These are phyloP conservation scores for Conus canariensis DNA, from an alignment of 2,888 invertebrate species.

Conservation along the genomic window DNA sequence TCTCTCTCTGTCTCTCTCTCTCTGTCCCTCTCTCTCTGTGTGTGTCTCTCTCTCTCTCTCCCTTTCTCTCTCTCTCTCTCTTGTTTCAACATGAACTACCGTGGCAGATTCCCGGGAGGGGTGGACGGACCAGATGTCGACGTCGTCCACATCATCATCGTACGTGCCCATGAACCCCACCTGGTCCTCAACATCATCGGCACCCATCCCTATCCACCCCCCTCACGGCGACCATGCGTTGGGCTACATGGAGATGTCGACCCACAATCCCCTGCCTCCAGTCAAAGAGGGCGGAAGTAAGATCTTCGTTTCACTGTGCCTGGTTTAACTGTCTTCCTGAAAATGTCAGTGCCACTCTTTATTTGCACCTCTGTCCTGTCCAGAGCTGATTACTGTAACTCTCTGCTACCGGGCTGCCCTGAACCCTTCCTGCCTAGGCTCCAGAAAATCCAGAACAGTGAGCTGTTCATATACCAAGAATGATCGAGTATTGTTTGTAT, in stretches of 20 bases:
- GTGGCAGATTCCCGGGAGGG: background rate
- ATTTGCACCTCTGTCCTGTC: too few species aligned
- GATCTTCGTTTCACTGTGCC: slow-evolving; percentile 35
- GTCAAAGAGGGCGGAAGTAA: slow-evolving; percentile 72
- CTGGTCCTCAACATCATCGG: slow-evolving; percentile 8
- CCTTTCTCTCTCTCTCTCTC: too few species aligned
- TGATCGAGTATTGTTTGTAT: too few species aligned
- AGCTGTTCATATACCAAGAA: too few species aligned
- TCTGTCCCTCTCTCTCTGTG: too few species aligned
- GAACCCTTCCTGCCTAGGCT: too few species aligned
- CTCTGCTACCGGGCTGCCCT: too few species aligned
- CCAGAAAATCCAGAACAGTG: too few species aligned
- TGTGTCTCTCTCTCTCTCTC: too few species aligned
- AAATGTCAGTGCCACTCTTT: too few species aligned
- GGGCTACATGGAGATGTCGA: slow-evolving; percentile 73
- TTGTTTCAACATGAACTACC: background rate
- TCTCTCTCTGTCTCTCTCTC: background rate
- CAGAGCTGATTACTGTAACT: too few species aligned
- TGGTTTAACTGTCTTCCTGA: too few species aligned
- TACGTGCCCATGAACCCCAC: slow-evolving; percentile 35
- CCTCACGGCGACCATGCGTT: slow-evolving; percentile 47
- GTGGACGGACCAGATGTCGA: background rate
- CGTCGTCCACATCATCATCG: slow-evolving; percentile 11
- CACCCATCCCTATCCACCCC: slow-evolving; percentile 58
- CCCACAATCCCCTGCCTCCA: slow-evolving; percentile 80